These are phyloP conservation scores for Spodoptera littoralis DNA, from an alignment of 2,888 invertebrate genomes.

Conservation along the genomic window DNA sequence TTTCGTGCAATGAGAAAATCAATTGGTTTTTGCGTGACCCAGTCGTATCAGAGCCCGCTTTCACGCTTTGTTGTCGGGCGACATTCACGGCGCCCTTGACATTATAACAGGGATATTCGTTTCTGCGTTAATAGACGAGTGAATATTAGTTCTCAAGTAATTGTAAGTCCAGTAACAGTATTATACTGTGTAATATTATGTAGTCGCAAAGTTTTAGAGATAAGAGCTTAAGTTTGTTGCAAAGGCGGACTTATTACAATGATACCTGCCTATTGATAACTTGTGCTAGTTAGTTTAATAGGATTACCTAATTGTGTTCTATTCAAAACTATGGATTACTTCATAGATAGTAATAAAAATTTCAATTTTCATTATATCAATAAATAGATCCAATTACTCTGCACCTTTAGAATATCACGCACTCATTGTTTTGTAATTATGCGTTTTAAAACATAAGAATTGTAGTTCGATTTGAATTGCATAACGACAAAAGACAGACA, in stretches of 20 bases:
- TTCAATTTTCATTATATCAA: too few species aligned
- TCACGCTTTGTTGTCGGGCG: constrained; percentile 39
- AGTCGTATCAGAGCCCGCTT: constrained; percentile 29
- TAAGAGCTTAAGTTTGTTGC: neutral
- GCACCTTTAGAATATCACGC: too few species aligned
- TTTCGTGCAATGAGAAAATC: constrained; percentile 45
- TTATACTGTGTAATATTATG: neutral
- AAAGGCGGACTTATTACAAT: too few species aligned
- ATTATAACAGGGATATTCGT: constrained; percentile 44
- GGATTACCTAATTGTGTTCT: too few species aligned
- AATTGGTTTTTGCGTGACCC: constrained; percentile 48
- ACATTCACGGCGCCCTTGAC: constrained; percentile 53
- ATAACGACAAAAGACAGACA: too few species aligned
- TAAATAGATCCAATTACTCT: too few species aligned
- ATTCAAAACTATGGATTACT: too few species aligned
- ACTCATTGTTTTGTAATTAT: too few species aligned
- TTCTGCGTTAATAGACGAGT: constrained; percentile 21
- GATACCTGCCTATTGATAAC: too few species aligned
- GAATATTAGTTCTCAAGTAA: constrained; percentile 19
- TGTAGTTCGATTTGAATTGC: neutral
- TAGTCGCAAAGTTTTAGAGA: constrained; percentile 2
- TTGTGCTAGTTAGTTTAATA: too few species aligned
- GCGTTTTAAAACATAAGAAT: too few species aligned
- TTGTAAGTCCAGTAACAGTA: neutral
- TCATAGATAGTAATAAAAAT: too few species aligned